These are phyloP conservation scores for Heteractis magnifica DNA, from an alignment of 92 coral and sea anemone species.

Conservation along the genomic window DNA sequence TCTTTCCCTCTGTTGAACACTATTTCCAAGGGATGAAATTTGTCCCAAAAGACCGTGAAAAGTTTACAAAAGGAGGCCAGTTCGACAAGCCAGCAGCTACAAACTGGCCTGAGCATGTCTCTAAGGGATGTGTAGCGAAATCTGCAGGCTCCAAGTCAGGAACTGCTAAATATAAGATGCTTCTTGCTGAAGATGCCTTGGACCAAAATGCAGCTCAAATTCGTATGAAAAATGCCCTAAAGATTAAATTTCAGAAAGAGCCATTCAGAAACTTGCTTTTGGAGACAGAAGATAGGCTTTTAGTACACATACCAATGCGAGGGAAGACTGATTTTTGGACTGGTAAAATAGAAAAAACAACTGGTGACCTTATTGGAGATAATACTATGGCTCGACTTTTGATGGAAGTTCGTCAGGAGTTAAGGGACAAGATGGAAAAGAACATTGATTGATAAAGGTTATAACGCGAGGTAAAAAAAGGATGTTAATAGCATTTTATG, in stretches of 20 bases:
- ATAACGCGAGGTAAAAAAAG: too few species aligned
- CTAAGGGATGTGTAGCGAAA: slow-evolving; percentile 72
- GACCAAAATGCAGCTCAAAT: slow-evolving; percentile 66
- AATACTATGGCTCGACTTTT: slow-evolving; percentile 78
- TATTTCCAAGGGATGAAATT: slow-evolving; percentile 92
- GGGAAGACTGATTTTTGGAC: slow-evolving; percentile 87
- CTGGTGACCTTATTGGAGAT: slow-evolving; percentile 77
- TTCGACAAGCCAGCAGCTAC: slow-evolving; percentile 46
- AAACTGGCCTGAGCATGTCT: slow-evolving; percentile 39
- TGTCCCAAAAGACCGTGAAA: slow-evolving; percentile 67
- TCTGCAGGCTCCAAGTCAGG: slow-evolving; percentile 90
- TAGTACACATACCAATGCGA: slow-evolving; percentile 77
- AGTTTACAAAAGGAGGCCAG: slow-evolving; percentile 70
- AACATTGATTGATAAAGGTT: too few species aligned
- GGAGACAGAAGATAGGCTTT: slow-evolving; percentile 46
- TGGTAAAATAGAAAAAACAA: slow-evolving; percentile 70
- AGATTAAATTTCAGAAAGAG: slow-evolving; percentile 62
- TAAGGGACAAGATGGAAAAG: not conserved
- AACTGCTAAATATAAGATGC: slow-evolving; percentile 55
- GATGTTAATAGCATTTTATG: too few species aligned
- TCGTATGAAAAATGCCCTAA: slow-evolving; percentile 75
- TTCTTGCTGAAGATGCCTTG: slow-evolving; percentile 62
- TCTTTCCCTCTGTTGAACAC: slow-evolving; percentile 86
- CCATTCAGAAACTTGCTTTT: slow-evolving; percentile 65
- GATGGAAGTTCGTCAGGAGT: slow-evolving; percentile 79